These are phyloP conservation scores for Tychaedon coryphoeus DNA, from an alignment of 2,113 vertebrate species.

Conservation along the genomic window DNA sequence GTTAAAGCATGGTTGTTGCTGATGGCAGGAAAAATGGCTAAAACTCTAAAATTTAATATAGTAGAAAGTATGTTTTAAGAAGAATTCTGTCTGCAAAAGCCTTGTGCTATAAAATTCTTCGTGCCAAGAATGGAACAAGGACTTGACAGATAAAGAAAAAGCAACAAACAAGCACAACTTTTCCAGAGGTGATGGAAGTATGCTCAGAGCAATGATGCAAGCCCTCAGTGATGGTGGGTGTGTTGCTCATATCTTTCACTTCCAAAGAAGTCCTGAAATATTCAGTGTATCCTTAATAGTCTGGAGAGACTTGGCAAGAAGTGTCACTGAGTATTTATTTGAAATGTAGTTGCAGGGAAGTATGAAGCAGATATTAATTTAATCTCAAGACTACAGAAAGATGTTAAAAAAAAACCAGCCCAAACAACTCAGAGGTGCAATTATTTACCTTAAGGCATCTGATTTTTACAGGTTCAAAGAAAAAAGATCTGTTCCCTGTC, in stretches of 20 bases:
- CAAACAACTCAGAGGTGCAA: neutral
- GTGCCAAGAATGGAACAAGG: constrained; percentile 18
- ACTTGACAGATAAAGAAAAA: neutral
- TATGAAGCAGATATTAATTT: neutral
- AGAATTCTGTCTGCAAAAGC: neutral
- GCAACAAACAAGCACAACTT: neutral
- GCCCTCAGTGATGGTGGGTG: neutral
- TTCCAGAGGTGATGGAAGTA: neutral
- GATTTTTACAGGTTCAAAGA: neutral
- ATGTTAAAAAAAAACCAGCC: neutral
- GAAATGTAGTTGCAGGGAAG: neutral
- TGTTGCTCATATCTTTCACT: constrained; percentile 7
- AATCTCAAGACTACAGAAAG: neutral
- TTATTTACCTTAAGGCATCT: neutral
- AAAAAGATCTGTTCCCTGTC: neutral
- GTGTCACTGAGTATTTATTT: neutral
- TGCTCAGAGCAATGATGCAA: constrained; percentile 17
- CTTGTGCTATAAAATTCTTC: neutral
- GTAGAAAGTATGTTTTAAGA: neutral
- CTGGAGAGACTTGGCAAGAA: neutral
- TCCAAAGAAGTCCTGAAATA: constrained; percentile 43
- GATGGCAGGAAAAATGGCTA: constrained; percentile 3
- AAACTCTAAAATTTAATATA: neutral
- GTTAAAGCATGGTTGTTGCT: constrained; percentile 2
- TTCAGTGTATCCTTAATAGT: neutral